A percentile compares a stretch with the other conserved stretches of the same genome.
These are phyloP conservation scores for Oxytorus armatus DNA, from an alignment of 2,888 invertebrate species.

Conservation along the genomic window DNA sequence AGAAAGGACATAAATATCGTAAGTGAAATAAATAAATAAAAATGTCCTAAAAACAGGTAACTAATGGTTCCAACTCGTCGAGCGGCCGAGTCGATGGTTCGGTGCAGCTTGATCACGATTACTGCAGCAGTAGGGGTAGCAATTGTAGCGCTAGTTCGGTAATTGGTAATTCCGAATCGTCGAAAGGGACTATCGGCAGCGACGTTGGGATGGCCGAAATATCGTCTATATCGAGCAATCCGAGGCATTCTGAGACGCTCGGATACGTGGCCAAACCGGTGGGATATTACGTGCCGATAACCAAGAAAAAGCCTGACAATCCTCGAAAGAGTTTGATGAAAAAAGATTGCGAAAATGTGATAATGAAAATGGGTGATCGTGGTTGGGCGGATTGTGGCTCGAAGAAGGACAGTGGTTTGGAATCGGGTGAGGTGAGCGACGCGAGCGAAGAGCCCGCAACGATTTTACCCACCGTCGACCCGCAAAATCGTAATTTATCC, in stretches of 20 bases:
- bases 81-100: conserved; percentile 75
- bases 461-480: not conserved
- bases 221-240: not conserved
- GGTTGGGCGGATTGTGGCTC: conserved; percentile 75
- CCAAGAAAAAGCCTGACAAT: conserved; percentile 59
- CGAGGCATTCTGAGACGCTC: conserved; percentile 22
- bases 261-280: conserved; percentile 43
- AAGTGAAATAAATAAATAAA: too few relatives aligned
- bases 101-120: conserved; percentile 87
- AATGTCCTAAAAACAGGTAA: conserved; percentile 64
- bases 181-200: conserved; percentile 63
- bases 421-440: conserved; percentile 83
- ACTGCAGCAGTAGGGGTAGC: conserved; percentile 82
- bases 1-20: too few relatives aligned
- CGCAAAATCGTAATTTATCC: not conserved
- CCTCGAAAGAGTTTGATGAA: conserved; percentile 30
- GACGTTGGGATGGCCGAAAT: conserved; percentile 51
- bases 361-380: conserved; percentile 58
- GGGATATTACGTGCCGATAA: conserved; percentile 59
- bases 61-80: conserved; percentile 67
- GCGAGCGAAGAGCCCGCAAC: conserved; percentile 78
- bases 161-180: conserved; percentile 70
- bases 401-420: conserved; percentile 83
- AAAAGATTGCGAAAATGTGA: conserved; percentile 16
- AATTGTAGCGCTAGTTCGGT: conserved; percentile 63